Evolutionary conservation across 2,888 invertebrate genomes (phyloP), one percentile per base, ranked within the genome.

Genomic region (Ditylenchus weischeri): DNA sequence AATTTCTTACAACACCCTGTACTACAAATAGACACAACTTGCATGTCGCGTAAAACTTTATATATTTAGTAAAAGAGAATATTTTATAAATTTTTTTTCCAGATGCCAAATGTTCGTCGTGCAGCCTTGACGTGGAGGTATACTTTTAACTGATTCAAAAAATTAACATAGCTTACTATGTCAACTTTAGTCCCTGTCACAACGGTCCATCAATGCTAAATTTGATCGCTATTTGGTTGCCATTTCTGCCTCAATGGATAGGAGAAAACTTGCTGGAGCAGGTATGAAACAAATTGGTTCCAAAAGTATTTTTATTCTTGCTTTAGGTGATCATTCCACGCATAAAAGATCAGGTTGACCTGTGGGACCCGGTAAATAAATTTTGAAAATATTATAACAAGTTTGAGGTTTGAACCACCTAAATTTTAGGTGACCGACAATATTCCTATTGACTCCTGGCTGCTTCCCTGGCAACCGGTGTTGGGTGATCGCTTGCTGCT

Each of bases 401-500:
- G 3, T 50, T 19, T 21, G 21, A 4, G n/a, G 6, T 19, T 21
- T 50, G 6, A 50, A 19, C 21, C 50, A 19, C 50, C 21, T 29
- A 1, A 96, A 95, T 54, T 29, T 54, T 18, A 29, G 0, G 87
- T 93, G 1, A 90, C 90, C 0, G 96, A 98, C 84, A 91, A 91
- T 0, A 88, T 93, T 73, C 96, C 96, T 18, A 90, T 99, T 74
- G 95, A 98, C 84, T 88, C 90, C 6, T 98, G 98, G 98, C 89
- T 95, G 70, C 90, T 94, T 84, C 96, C 96, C 0, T 99, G 98
- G 98, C 88, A 93, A 69, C 89, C 90, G 0, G 85, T 91, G 10
- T 88, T 94, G 82, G 90, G 91, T 87, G 79, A 83, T 66, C 74
- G 81, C 5, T 71, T 83, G n/a, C 86, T 86, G 66, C 84, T 85